phyloP scores from a whole-genome alignment of 2,888 invertebrate species.

The Luperina nickerlii region DNA sequence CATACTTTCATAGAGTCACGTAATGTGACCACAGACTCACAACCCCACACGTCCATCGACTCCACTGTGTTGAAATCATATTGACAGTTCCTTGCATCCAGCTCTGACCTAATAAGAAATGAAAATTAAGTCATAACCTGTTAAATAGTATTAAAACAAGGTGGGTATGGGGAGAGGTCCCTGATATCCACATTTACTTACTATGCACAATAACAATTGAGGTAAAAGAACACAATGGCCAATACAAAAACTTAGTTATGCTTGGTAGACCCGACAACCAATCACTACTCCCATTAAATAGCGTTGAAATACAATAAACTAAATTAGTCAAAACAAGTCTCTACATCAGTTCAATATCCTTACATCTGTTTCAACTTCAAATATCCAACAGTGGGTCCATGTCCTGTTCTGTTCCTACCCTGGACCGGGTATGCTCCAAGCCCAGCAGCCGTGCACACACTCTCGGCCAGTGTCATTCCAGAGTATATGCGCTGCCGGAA shows the following conservation, averaged over 20 bases:
- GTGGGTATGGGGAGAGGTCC: neutral
- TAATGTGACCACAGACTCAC: constrained; percentile 95
- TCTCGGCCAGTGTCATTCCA: constrained; percentile 97
- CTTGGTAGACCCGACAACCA: neutral
- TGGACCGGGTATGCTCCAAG: constrained; percentile 97
- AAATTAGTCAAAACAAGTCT: neutral
- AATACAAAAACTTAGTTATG: neutral
- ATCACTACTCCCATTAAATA: neutral
- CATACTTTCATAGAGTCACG: constrained; percentile 97
- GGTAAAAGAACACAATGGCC: neutral
- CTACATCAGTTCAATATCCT: constrained; percentile 62
- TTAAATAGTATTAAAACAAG: too few species aligned
- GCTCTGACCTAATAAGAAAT: constrained; percentile 77
- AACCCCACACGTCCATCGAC: constrained; percentile 95
- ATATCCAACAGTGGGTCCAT: constrained; percentile 95
- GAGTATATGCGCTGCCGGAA: constrained; percentile 97
- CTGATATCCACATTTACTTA: neutral
- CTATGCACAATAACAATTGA: too few species aligned
- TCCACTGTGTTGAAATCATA: constrained; percentile 95
- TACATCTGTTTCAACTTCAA: constrained; percentile 91
- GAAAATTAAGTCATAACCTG: neutral
- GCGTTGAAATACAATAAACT: neutral
- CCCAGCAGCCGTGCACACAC: constrained; percentile 97
- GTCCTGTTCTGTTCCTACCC: constrained; percentile 93
- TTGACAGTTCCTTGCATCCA: constrained; percentile 86